A percentile compares a stretch with the other conserved stretches of the same genome.
These are phyloP conservation scores for Apocheima hispidaria DNA, from an alignment of 2,888 invertebrate species.

Conservation along the genomic window DNA sequence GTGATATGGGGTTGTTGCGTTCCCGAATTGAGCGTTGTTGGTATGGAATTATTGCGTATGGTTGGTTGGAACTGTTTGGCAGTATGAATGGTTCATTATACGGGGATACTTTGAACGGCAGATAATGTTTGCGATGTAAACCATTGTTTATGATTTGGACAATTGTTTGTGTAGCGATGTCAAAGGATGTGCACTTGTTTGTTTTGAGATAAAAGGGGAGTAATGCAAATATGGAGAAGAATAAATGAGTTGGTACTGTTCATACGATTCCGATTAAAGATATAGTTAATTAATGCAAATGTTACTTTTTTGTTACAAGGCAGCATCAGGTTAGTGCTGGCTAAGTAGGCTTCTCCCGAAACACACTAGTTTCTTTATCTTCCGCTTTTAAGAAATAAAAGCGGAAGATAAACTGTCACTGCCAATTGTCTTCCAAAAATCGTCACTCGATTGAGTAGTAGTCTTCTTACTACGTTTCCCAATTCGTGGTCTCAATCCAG, in stretches of 20 bases:
- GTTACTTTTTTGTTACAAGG: slow-evolving; percentile 30
- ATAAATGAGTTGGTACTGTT: slow-evolving; percentile 42
- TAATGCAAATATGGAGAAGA: slow-evolving; percentile 65
- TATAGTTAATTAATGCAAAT: slow-evolving; percentile 45
- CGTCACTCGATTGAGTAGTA: too few species aligned
- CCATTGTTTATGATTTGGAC: slow-evolving; percentile 85
- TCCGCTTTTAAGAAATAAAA: too few species aligned
- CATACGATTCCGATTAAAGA: slow-evolving; percentile 38
- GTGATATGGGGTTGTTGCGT: slow-evolving; percentile 68
- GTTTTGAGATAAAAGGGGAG: slow-evolving; percentile 60
- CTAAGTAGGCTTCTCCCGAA: too few species aligned
- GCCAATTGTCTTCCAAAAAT: too few species aligned
- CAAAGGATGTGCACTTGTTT: slow-evolving; percentile 86
- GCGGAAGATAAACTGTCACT: too few species aligned
- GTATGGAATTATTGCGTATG: slow-evolving; percentile 85
- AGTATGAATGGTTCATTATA: slow-evolving; percentile 86
- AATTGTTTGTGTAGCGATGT: slow-evolving; percentile 83
- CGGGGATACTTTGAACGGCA: slow-evolving; percentile 78
- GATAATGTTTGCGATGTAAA: slow-evolving; percentile 84
- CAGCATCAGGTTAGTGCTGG: too few species aligned
- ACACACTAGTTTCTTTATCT: too few species aligned
- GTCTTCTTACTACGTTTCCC: too few species aligned
- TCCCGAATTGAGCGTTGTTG: slow-evolving; percentile 56
- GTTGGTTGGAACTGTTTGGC: slow-evolving; percentile 85
- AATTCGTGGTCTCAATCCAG: too few species aligned